Percentiles rank a stretch among this genome's conserved stretches.
Evolutionary conservation across 2,888 invertebrate species (phyloP).

Genomic region (Trachelus stipa): DNA sequence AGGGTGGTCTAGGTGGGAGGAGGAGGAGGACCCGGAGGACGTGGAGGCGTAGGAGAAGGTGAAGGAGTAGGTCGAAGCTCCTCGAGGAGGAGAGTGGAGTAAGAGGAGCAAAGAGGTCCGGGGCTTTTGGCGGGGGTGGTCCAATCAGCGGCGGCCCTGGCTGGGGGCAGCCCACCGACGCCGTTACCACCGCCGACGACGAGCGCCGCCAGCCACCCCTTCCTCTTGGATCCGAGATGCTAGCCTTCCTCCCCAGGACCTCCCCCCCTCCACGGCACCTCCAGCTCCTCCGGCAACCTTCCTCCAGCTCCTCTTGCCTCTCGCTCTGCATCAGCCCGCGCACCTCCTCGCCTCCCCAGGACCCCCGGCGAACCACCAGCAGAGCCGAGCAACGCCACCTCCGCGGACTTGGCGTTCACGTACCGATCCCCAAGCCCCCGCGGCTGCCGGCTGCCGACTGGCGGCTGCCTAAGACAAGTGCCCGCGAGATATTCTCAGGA

Average conservation of each 20-base stretch:
- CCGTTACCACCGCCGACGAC: constrained; percentile 23
- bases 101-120: constrained; percentile 25
- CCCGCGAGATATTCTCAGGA: constrained; percentile 63
- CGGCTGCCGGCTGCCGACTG: constrained; percentile 22
- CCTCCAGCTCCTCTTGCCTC: constrained; percentile 29
- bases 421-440: constrained; percentile 39
- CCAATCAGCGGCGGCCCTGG: constrained; percentile 63
- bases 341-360: neutral
- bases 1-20: constrained; percentile 15
- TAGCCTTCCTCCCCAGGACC: constrained; percentile 1
- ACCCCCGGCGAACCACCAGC: too few relatives aligned
- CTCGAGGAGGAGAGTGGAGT: constrained; percentile 25
- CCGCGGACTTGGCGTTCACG: constrained; percentile 52
- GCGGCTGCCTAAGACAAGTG: constrained; percentile 62
- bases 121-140: constrained; percentile 56
- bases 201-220: constrained; percentile 13
- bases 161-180: constrained; percentile 53
- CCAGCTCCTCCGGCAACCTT: constrained; percentile 1
- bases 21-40: constrained; percentile 16
- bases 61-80: constrained; percentile 17
- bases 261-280: too few relatives aligned
- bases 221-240: constrained; percentile 16
- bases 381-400: constrained; percentile 26
- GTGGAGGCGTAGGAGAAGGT: constrained; percentile 22
- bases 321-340: constrained; percentile 31